These are phyloP conservation scores for Calidris pygmaea DNA, from an alignment of 2,113 vertebrate genomes.

Conservation along the genomic window DNA sequence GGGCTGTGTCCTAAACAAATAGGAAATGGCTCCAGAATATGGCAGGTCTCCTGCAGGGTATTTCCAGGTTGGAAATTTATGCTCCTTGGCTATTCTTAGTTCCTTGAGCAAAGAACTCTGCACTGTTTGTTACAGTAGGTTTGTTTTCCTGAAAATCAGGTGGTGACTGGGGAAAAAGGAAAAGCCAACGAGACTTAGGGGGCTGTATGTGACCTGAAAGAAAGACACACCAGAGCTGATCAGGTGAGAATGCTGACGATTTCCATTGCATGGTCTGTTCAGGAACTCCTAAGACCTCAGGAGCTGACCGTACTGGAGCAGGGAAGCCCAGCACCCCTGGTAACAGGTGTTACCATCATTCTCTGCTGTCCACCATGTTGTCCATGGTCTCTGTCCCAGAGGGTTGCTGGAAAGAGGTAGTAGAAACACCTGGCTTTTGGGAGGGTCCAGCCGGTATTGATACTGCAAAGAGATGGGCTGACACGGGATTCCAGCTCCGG, in stretches of 20 bases:
- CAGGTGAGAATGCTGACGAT: not conserved
- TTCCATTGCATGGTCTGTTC: not conserved
- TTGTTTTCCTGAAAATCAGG: not conserved
- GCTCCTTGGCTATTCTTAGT: not conserved
- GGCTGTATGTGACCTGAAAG: not conserved
- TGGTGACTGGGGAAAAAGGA: not conserved
- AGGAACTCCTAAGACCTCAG: not conserved
- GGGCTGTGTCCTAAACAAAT: not conserved
- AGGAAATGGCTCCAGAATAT: not conserved
- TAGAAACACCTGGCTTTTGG: not conserved
- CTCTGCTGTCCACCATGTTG: not conserved
- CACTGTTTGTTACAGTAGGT: not conserved
- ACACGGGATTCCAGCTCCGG: not conserved
- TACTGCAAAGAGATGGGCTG: not conserved
- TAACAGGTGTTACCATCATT: not conserved
- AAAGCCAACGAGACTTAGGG: not conserved
- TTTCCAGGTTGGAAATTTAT: not conserved
- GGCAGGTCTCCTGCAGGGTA: not conserved
- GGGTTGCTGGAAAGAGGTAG: not conserved
- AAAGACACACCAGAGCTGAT: not conserved
- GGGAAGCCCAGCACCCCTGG: not conserved
- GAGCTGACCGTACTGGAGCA: not conserved
- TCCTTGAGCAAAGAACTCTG: not conserved
- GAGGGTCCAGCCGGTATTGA: not conserved
- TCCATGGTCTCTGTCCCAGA: not conserved